Percentiles rank a stretch among this genome's conserved stretches.
phyloP scores from a whole-genome alignment of 2,888 invertebrate species.

The Acleris emargana region DNA sequence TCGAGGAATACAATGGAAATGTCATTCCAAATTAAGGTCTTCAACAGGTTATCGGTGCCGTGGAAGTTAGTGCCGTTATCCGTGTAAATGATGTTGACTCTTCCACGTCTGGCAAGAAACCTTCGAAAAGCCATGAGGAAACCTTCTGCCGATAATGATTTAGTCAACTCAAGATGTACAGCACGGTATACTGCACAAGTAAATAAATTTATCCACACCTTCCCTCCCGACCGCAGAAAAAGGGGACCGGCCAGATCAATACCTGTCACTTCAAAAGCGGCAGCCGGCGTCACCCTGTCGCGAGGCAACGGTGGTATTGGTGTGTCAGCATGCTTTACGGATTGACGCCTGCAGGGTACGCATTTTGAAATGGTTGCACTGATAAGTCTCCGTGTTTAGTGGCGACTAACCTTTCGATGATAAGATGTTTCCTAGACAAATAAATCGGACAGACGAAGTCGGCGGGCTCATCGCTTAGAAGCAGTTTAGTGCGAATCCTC shows the following conservation, averaged over 20 bases:
- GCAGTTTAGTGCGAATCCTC: neutral
- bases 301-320: neutral
- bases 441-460: conserved; percentile 1
- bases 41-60: conserved; percentile 20
- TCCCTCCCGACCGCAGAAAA: neutral
- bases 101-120: conserved; percentile 31
- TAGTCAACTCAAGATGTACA: conserved; percentile 27
- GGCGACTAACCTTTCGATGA: neutral
- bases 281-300: conserved; percentile 2
- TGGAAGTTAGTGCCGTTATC: conserved; percentile 34
- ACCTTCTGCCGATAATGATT: conserved; percentile 29
- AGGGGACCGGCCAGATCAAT: conserved; percentile 27
- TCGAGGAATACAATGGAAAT: no score
- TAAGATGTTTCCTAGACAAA: neutral
- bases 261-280: conserved; percentile 23
- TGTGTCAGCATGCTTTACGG: neutral
- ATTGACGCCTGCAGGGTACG: neutral
- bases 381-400: neutral
- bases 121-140: conserved; percentile 30
- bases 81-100: conserved; percentile 12
- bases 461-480: neutral
- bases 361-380: neutral
- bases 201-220: conserved; percentile 30
- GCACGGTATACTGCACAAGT: conserved; percentile 35
- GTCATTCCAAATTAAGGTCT: neutral